A percentile compares a stretch with the other conserved stretches of the same genome.
phyloP scores from a whole-genome alignment of 2,113 vertebrate genomes.

The Sinocyclocheilus anshuiensis region DNA sequence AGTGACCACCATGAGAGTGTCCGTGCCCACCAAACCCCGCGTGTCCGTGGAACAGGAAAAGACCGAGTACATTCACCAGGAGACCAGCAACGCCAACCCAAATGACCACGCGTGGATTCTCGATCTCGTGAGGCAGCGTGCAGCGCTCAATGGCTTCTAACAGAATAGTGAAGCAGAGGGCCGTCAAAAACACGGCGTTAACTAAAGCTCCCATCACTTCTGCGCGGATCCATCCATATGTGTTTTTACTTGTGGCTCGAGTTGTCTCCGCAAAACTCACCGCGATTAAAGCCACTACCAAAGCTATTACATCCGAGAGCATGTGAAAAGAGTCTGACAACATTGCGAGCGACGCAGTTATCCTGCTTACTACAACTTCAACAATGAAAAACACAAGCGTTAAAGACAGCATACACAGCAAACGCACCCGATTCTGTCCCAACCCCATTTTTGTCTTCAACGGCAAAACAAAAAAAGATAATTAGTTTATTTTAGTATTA shows the following conservation, averaged over 20 bases:
- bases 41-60: conserved; percentile 83
- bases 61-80: conserved; percentile 82
- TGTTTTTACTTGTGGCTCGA: conserved; percentile 83
- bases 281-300: conserved; percentile 83
- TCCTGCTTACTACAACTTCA: conserved; percentile 84
- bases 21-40: conserved; percentile 71
- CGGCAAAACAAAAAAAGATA: neutral
- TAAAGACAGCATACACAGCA: conserved; percentile 83
- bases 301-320: conserved; percentile 86
- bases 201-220: conserved; percentile 86
- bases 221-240: conserved; percentile 86
- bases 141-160: conserved; percentile 85
- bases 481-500: too few relatives aligned
- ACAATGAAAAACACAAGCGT: conserved; percentile 85
- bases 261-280: conserved; percentile 82
- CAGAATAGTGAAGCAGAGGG: conserved; percentile 86
- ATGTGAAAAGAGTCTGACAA: conserved; percentile 88
- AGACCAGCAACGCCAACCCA: conserved; percentile 80
- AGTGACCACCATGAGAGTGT: conserved; percentile 27
- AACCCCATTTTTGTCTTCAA: conserved; percentile 51
- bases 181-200: conserved; percentile 85
- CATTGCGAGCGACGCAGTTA: conserved; percentile 85
- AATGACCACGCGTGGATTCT: conserved; percentile 79
- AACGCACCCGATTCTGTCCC: conserved; percentile 73
- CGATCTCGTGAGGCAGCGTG: conserved; percentile 82